These are phyloP conservation scores for Mormyrus iriodes DNA, from an alignment of 2,113 vertebrate species.

Conservation along the genomic window DNA sequence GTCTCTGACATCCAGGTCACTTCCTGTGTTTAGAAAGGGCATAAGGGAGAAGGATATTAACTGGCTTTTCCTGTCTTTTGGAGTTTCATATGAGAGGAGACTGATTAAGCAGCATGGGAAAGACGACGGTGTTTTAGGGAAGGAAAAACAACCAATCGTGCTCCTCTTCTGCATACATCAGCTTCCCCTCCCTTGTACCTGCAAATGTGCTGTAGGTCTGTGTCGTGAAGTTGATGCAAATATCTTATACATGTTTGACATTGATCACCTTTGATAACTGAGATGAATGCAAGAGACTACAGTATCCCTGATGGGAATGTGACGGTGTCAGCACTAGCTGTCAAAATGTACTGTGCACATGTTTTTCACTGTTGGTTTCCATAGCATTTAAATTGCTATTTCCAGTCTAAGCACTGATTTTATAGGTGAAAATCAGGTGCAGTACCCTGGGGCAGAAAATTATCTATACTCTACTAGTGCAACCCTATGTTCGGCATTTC, in stretches of 20 bases:
- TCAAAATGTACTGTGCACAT: background rate
- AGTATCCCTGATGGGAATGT: background rate
- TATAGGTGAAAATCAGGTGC: background rate
- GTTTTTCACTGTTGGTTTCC: background rate
- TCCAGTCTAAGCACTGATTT: background rate
- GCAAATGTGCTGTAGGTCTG: background rate
- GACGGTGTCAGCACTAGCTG: background rate
- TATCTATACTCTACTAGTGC: background rate
- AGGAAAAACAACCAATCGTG: background rate
- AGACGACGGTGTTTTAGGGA: background rate
- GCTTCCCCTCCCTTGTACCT: background rate
- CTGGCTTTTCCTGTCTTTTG: background rate
- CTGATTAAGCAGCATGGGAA: background rate
- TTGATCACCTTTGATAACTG: background rate
- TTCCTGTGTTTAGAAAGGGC: slow-evolving; percentile 18
- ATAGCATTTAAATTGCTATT: background rate
- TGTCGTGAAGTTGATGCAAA: background rate
- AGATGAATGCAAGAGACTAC: background rate
- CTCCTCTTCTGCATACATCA: background rate
- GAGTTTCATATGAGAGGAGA: background rate
- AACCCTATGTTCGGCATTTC: background rate
- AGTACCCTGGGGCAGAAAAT: background rate
- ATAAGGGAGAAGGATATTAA: background rate
- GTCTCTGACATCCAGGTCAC: background rate
- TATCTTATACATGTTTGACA: background rate